Evolutionary conservation across 2,888 invertebrate genomes (phyloP), one percentile per base, ranked within the genome.

Genomic region (Caradrina clavipalpis): DNA sequence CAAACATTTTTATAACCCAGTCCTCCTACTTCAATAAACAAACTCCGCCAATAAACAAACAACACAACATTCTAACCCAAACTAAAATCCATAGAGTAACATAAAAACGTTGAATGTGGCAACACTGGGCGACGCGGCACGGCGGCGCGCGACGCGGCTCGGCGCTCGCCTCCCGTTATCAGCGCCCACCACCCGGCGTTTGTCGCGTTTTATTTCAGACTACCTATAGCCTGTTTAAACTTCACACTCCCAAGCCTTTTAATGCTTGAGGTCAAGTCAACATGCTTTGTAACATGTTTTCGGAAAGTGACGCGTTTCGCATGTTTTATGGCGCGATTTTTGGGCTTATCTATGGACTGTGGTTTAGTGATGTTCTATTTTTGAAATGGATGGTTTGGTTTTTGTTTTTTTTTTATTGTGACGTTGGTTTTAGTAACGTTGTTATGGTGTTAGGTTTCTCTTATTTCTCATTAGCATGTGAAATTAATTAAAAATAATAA

Each of bases 141-240:
- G 59, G 61, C 56, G 64, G 75, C 75, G 80, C 65, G 70, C 78
- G 77, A 69, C 69, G 76, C 76, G 78, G 78, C 78, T 64, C 80
- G 80, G 42, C 77, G 80, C 68, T 76, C 71, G 80, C 76, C 76
- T 65, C 54, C 39, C 71, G 77, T 90, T 91, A 91, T 91, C 91
- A 82, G 83, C 78, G 49, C 76, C 74, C 80, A 87, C 82, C 90
- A 90, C 89, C 88, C 90, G 86, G 80, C 82, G 85, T 83, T 85
- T 86, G 86, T 84, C 87, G 86, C 86, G 85, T 89, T 90, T 90
- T 91, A 90, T 90, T 89, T 85, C 87, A 86, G 84, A 76, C 80
- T 84, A 85, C 80, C 78, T 81, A 83, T 83, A 85, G 82, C 81
- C 85, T 86, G 82, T 86, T 85, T 84, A 85, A 82, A 86, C 85